phyloP scores from a whole-genome alignment of 2,797 vertebrate species.

The Antennarius maculatus region DNA sequence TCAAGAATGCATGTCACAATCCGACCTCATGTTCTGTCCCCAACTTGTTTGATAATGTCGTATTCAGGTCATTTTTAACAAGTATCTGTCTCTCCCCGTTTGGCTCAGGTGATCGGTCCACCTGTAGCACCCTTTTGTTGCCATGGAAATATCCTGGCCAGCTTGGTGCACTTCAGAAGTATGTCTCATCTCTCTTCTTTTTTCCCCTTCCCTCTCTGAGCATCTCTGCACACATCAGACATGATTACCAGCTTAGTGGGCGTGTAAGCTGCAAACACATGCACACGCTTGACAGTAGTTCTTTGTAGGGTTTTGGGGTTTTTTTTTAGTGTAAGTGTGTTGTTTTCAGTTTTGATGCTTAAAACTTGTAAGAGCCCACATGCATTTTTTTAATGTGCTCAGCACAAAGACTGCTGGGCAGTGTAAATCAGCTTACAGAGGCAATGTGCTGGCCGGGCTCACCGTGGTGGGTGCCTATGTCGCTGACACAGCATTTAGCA shows the following conservation, averaged over 20 bases:
- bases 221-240: slow-evolving; percentile 39
- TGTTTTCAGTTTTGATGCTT: slow-evolving; percentile 46
- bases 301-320: slow-evolving; percentile 20
- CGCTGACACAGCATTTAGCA: slow-evolving; percentile 76
- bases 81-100: slow-evolving; percentile 75
- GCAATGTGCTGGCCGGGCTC: slow-evolving; percentile 74
- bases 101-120: slow-evolving; percentile 77
- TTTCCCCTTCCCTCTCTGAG: slow-evolving; percentile 25
- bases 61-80: slow-evolving; percentile 82
- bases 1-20: slow-evolving; percentile 73
- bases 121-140: slow-evolving; percentile 77
- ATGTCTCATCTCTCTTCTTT: slow-evolving; percentile 34
- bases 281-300: slow-evolving; percentile 14
- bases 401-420: slow-evolving; percentile 58
- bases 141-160: slow-evolving; percentile 75
- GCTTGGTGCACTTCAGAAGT: slow-evolving; percentile 60
- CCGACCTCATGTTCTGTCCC: slow-evolving; percentile 74
- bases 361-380: slow-evolving; percentile 56
- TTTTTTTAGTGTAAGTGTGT: slow-evolving; percentile 2
- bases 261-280: slow-evolving; percentile 23
- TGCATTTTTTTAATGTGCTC: slow-evolving; percentile 71
- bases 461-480: slow-evolving; percentile 71
- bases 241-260: slow-evolving; percentile 23
- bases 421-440: slow-evolving; percentile 77
- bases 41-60: slow-evolving; percentile 71